A percentile compares a stretch with the other conserved stretches of the same genome.
phyloP scores from a whole-genome alignment of 2,888 invertebrate genomes.

The Phengaris arion region DNA sequence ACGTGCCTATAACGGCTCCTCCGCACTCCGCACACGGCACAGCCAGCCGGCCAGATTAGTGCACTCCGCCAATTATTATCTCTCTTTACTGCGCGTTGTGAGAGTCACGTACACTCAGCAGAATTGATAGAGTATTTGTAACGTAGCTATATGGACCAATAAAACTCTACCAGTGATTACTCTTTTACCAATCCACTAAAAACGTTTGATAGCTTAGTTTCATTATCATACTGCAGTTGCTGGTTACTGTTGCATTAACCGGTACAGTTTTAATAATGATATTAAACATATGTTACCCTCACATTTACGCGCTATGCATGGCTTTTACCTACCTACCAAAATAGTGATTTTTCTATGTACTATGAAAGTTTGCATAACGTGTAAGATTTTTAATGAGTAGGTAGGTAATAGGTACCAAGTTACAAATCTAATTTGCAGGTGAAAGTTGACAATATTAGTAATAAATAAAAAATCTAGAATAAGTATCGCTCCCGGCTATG shows the following conservation, averaged over 20 bases:
- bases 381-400: neutral
- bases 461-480: neutral
- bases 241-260: too few relatives aligned
- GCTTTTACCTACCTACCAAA: neutral
- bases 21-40: constrained; percentile 36
- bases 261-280: too few relatives aligned
- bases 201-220: neutral
- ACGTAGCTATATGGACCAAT: neutral
- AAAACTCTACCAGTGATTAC: neutral
- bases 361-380: neutral
- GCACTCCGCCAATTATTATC: constrained; percentile 22
- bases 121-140: neutral
- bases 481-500: neutral
- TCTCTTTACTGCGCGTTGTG: neutral
- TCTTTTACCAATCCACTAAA: neutral
- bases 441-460: neutral
- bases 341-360: neutral
- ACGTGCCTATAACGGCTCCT: constrained; percentile 71
- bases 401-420: too few relatives aligned
- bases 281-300: too few relatives aligned
- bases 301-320: too few relatives aligned
- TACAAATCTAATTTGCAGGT: neutral
- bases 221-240: neutral
- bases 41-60: constrained; percentile 40
- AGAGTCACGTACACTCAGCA: constrained; percentile 1